Evolutionary conservation across 1,140 invertebrate genomes (phyloP).

Genomic region (Zaprionus inermis): DNA sequence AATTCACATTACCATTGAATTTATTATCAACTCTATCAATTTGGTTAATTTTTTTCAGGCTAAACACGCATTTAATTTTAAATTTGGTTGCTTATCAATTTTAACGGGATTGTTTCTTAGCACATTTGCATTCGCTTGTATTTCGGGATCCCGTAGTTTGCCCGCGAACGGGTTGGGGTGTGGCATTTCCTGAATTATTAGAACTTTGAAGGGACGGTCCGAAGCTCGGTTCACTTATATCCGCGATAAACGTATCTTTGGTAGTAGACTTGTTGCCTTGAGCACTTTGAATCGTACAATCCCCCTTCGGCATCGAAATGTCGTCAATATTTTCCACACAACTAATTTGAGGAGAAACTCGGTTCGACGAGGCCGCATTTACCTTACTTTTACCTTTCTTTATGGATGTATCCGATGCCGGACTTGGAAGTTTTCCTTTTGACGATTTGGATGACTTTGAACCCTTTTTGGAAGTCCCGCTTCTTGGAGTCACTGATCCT

Average conservation of each 20-base stretch:
- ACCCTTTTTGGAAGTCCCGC: background rate
- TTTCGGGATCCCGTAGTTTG: background rate
- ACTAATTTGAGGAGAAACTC: background rate
- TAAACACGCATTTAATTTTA: constrained; percentile 18
- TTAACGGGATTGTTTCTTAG: background rate
- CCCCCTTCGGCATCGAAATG: constrained; percentile 30
- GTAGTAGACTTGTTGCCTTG: background rate
- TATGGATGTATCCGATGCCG: background rate
- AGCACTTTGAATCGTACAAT: background rate
- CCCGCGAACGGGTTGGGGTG: background rate
- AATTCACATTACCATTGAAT: background rate
- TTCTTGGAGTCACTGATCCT: background rate
- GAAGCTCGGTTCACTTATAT: constrained; percentile 18
- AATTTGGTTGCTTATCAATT: background rate
- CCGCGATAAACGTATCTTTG: constrained; percentile 3
- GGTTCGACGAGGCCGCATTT: background rate
- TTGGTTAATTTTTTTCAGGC: constrained; percentile 30
- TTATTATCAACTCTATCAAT: constrained; percentile 25
- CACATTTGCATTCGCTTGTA: background rate
- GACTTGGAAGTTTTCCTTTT: background rate
- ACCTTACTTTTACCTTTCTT: background rate
- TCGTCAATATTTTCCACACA: constrained; percentile 26
- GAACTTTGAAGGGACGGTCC: constrained; percentile 18
- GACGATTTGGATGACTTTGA: background rate
- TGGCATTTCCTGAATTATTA: background rate